Evolutionary conservation across 2,113 vertebrate genomes (phyloP).

Genomic region (Otus sunia): DNA sequence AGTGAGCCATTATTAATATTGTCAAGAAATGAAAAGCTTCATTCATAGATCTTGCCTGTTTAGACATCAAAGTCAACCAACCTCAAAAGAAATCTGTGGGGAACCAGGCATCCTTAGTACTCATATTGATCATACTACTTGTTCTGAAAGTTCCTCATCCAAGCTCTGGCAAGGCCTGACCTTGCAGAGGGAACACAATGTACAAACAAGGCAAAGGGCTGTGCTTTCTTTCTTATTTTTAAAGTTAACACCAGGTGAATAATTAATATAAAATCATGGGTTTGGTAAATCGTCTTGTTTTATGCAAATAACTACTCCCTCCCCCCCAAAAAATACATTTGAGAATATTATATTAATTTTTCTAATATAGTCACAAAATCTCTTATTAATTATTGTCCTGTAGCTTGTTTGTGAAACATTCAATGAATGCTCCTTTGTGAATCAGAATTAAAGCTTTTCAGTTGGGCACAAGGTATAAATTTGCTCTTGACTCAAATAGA

Average conservation of each 20-base stretch:
- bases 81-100: conserved; percentile 44
- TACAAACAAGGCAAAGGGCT: neutral
- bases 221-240: neutral
- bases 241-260: neutral
- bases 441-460: neutral
- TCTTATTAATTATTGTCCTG: neutral
- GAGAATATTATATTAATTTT: neutral
- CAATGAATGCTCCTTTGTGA: neutral
- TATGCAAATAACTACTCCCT: neutral
- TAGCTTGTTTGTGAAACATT: neutral
- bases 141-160: neutral
- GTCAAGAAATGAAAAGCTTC: conserved; percentile 24
- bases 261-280: neutral
- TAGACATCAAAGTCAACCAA: conserved; percentile 41
- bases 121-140: conserved; percentile 6
- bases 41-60: conserved; percentile 21
- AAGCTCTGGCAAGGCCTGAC: neutral
- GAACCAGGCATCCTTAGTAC: conserved; percentile 6
- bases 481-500: neutral
- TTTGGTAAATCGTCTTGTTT: neutral
- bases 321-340: fast-evolving
- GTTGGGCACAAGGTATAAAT: neutral
- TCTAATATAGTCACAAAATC: neutral
- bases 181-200: neutral
- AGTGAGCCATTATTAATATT: neutral